Evolutionary conservation across 2,888 invertebrate species (phyloP).

Genomic region (Panopea generosa): DNA sequence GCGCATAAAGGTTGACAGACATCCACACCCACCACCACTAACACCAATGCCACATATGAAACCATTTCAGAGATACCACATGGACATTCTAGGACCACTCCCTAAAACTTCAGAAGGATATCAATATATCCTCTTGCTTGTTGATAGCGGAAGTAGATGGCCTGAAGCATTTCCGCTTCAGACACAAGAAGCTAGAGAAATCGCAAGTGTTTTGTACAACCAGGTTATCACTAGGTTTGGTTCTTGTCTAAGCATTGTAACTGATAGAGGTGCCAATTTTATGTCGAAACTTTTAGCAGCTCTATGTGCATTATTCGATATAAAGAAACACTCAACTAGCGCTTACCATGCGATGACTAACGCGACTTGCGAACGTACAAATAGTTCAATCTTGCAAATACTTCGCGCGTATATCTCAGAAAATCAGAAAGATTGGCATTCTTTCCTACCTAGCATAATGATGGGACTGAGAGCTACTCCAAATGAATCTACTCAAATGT

Average conservation of each 20-base stretch:
- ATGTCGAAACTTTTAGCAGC: constrained; percentile 55
- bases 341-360: constrained; percentile 61
- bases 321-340: constrained; percentile 47
- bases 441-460: constrained; percentile 55
- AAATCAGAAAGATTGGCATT: constrained; percentile 56
- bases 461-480: constrained; percentile 60
- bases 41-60: constrained; percentile 10
- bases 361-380: constrained; percentile 57
- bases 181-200: constrained; percentile 54
- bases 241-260: constrained; percentile 44
- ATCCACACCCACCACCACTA: constrained; percentile 27
- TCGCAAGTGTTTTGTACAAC: constrained; percentile 51
- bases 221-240: constrained; percentile 64
- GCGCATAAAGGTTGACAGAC: constrained; percentile 23
- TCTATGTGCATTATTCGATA: constrained; percentile 58
- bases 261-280: constrained; percentile 62
- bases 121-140: constrained; percentile 33
- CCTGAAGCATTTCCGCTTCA: no score
- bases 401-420: constrained; percentile 41
- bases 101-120: constrained; percentile 19
- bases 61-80: constrained; percentile 18
- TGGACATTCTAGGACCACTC: constrained; percentile 27
- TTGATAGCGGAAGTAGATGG: constrained; percentile 55
- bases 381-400: constrained; percentile 55
- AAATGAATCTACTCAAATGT: constrained; percentile 54